Evolutionary conservation across 1,140 invertebrate genomes (phyloP).

Genomic region (Portunus trituberculatus): DNA sequence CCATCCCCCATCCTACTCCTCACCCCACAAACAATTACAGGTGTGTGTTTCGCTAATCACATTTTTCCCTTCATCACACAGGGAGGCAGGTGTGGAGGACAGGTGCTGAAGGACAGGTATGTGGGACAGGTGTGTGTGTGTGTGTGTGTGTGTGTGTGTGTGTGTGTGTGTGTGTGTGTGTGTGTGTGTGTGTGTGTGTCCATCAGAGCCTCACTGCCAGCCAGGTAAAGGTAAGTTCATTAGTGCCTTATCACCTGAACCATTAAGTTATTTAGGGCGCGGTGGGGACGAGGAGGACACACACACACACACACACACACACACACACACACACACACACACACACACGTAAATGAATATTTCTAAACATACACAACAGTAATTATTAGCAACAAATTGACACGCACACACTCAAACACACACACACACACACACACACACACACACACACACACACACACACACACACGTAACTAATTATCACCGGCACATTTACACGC

Average conservation of each 20-base stretch:
- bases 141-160: too few relatives aligned
- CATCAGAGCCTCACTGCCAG: too few relatives aligned
- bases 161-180: too few relatives aligned
- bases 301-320: conserved; percentile 20
- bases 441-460: conserved; percentile 20
- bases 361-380: not conserved
- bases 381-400: too few relatives aligned
- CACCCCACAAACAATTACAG: not conserved
- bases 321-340: conserved; percentile 17
- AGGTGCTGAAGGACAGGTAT: too few relatives aligned
- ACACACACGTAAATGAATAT: not conserved
- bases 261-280: not conserved
- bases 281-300: not conserved
- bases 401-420: not conserved
- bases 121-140: too few relatives aligned
- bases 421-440: not conserved
- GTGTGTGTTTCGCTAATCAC: not conserved
- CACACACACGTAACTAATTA: not conserved
- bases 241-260: not conserved
- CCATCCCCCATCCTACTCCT: not conserved
- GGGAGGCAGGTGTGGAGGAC: not conserved
- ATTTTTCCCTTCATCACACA: not conserved
- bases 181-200: too few relatives aligned
- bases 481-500: not conserved
- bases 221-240: not conserved